phyloP scores from a whole-genome alignment of 2,113 vertebrate species.

The Megalops atlanticus region DNA sequence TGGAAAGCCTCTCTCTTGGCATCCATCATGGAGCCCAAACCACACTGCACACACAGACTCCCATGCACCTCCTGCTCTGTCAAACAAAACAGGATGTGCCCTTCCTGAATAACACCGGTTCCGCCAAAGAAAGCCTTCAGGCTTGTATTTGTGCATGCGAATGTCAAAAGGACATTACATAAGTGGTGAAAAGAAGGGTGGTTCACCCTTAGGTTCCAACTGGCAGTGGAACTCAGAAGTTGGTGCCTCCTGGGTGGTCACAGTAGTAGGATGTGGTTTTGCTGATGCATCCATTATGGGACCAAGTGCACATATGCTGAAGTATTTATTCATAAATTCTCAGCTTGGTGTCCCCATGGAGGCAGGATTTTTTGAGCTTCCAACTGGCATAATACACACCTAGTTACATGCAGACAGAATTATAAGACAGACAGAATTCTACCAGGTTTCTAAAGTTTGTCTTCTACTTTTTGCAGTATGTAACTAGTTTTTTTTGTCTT shows the following conservation, averaged over 20 bases:
- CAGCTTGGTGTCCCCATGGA: neutral
- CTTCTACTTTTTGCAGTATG: no score
- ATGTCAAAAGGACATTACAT: neutral
- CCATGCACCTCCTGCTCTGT: slow-evolving; percentile 46
- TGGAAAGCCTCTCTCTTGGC: neutral
- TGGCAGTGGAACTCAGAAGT: slow-evolving; percentile 39
- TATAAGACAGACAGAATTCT: no score
- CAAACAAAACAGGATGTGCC: slow-evolving; percentile 34
- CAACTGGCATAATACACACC: neutral
- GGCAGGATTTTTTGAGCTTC: neutral
- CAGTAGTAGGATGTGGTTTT: slow-evolving; percentile 33
- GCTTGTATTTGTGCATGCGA: neutral
- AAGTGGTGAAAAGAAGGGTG: neutral
- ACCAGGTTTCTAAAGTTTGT: no score
- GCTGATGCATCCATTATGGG: neutral
- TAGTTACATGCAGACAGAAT: no score
- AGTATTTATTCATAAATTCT: neutral
- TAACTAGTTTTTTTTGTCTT: no score
- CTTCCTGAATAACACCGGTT: neutral
- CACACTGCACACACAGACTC: neutral
- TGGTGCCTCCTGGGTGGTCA: slow-evolving; percentile 54
- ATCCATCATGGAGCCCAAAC: neutral
- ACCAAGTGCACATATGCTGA: neutral
- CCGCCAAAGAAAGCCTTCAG: neutral
- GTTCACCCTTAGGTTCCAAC: neutral